phyloP scores from a whole-genome alignment of 2,113 vertebrate species.

The Irena cyanogastra region DNA sequence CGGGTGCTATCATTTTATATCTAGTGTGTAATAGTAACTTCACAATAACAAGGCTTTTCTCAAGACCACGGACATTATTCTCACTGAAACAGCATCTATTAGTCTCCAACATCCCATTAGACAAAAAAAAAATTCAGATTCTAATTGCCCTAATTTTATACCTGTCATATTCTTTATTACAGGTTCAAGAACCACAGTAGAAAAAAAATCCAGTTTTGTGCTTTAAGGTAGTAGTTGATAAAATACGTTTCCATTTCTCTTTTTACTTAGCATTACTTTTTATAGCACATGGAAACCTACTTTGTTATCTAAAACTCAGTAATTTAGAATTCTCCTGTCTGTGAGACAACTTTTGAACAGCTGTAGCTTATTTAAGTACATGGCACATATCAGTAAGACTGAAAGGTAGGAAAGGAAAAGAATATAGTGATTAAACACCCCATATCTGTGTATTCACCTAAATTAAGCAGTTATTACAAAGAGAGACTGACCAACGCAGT shows the following conservation, averaged over 20 bases:
- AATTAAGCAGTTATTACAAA: neutral
- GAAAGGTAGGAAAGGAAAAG: neutral
- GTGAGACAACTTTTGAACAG: neutral
- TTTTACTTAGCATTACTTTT: neutral
- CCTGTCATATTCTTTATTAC: neutral
- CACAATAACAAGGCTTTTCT: neutral
- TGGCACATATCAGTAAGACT: neutral
- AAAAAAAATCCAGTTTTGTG: neutral
- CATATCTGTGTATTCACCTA: neutral
- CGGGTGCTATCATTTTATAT: neutral
- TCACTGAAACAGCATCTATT: neutral
- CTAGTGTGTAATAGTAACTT: neutral
- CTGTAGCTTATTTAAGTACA: neutral
- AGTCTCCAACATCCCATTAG: neutral
- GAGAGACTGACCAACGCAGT: neutral
- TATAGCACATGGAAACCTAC: neutral
- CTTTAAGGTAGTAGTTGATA: neutral
- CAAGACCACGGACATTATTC: neutral
- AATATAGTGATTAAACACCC: neutral
- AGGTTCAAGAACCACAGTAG: neutral
- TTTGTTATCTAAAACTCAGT: neutral
- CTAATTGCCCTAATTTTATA: neutral
- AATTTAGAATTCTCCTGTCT: neutral
- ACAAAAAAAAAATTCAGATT: neutral
- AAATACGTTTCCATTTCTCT: neutral